A percentile compares a stretch with the other conserved stretches of the same genome.
Conservation (phyloP, 1,140 invertebrate species). For the Drosophila kurseongensis region DNA sequence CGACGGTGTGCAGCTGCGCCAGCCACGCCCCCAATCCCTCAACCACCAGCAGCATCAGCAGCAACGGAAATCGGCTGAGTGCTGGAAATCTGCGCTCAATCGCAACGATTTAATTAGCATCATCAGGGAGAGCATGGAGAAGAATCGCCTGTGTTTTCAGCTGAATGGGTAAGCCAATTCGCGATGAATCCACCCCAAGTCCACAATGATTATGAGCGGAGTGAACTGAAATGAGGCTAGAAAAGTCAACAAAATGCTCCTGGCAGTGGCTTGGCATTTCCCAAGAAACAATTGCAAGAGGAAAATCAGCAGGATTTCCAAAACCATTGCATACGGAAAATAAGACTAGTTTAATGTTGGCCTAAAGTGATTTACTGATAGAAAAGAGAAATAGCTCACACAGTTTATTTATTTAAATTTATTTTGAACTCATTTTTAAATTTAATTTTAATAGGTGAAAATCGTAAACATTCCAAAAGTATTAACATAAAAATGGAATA, state of each 20-base stretch:
- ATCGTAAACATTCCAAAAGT: too few species aligned
- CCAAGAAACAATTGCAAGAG: not conserved
- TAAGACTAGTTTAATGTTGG: not conserved
- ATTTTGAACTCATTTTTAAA: not conserved
- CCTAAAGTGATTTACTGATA: not conserved
- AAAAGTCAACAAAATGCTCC: not conserved
- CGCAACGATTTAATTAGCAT: slow-evolving; percentile 93
- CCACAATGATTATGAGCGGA: slow-evolving; percentile 22
- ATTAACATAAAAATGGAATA: too few species aligned
- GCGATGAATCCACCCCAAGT: slow-evolving; percentile 26
- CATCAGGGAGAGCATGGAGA: slow-evolving; percentile 96
- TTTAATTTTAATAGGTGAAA: too few species aligned
- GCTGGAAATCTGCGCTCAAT: slow-evolving; percentile 88
- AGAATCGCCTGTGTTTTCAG: slow-evolving; percentile 94
- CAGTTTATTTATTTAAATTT: not conserved
- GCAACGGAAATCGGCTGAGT: slow-evolving; percentile 74
- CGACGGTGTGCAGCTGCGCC: slow-evolving; percentile 77
- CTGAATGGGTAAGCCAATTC: slow-evolving; percentile 88
- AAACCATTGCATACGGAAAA: not conserved
- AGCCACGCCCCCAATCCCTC: slow-evolving; percentile 68
- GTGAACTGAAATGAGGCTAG: not conserved
- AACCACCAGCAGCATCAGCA: slow-evolving; percentile 28
- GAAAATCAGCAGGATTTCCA: not conserved
- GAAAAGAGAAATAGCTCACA: not conserved
- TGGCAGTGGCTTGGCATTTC: slow-evolving; percentile 19